Base-by-base conservation (phyloP, 1,140 invertebrate species). In the Drosophila pachea region DNA sequence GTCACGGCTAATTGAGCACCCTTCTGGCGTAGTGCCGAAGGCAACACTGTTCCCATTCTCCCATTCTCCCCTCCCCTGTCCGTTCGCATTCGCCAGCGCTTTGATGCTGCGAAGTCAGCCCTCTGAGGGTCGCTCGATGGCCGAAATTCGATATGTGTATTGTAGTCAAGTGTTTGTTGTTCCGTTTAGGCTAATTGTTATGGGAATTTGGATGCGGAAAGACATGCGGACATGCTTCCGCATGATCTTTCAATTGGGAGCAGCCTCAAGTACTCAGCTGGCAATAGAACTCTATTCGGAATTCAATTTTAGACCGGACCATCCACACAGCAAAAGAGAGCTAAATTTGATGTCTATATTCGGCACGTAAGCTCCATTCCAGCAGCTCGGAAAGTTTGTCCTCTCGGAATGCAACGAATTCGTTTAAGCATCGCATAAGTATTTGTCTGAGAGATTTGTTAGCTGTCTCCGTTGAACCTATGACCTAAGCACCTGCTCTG, bases 1-100 rank as follows among this genome's bases (percentile, higher is more conserved):
- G 86, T 88, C 81, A 88, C 79, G 87, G 78, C 87, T 88, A 88
- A 88, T 88, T 88, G 87, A 88, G 61, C 87, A 88, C 87, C 87
- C 87, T 87, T 88, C 87, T 88, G 74, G 56, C 81, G 78, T 73
- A 86, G 82, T 87, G 82, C 82, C 82, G 82, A 73, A 69, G 56
- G 76, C 76, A 69, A 65, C 73, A 70, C 72, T 53, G 62, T 64
- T 68, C 53, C 52, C 58, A 53, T 48, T 62, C n/a, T 42, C 45
- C 53, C 49, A 40, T 42, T 49, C 49, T 11, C 16, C 36, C 9
- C 11, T 48, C 38, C 42, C 65, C 11, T 38, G 12, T 22, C 40
- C 53, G 32, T 31, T 31, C 9, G 22, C 29, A 22, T 43, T 50
- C 29, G 47, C n/a, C 48, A 12, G 31, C 52, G 66, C 56, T 54